Evolutionary conservation across 1,140 invertebrate species (phyloP).

Genomic region (Dendroctonus ponderosae): DNA sequence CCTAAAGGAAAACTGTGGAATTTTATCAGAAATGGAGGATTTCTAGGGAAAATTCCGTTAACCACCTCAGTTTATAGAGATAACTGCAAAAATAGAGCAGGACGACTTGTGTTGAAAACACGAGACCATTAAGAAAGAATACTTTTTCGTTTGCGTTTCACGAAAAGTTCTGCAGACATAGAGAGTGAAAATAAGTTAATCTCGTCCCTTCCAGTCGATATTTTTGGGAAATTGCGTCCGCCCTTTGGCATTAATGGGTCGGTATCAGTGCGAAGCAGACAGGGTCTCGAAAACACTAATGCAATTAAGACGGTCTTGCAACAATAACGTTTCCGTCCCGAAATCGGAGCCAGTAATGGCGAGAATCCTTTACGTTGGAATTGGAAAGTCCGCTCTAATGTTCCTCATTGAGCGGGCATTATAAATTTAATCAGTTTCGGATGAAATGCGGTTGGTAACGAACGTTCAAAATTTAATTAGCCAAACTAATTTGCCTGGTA

Average conservation of each 20-base stretch:
- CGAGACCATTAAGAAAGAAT: too few relatives aligned
- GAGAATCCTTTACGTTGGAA: constrained; percentile 40
- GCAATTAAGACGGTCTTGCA: constrained; percentile 45
- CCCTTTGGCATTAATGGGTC: constrained; percentile 32
- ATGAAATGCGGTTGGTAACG: constrained; percentile 22
- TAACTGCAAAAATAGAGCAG: too few relatives aligned
- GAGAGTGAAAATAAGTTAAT: constrained; percentile 29
- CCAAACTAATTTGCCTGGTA: constrained; percentile 14
- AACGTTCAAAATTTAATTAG: constrained; percentile 32
- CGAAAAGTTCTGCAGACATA: too few relatives aligned
- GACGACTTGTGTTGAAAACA: too few relatives aligned
- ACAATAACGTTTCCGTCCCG: constrained; percentile 39
- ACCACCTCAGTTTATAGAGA: too few relatives aligned
- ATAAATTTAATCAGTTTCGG: constrained; percentile 33
- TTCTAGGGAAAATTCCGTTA: too few relatives aligned
- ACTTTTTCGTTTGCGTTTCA: too few relatives aligned
- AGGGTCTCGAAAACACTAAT: constrained; percentile 34
- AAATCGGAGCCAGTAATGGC: constrained; percentile 39
- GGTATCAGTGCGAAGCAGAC: constrained; percentile 39
- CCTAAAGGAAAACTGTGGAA: too few relatives aligned
- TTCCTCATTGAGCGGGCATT: constrained; percentile 30
- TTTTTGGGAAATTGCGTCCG: constrained; percentile 32
- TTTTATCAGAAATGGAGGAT: too few relatives aligned
- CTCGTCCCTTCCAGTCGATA: constrained; percentile 13
- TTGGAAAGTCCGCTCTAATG: constrained; percentile 35